phyloP scores from a whole-genome alignment of 2,888 invertebrate species.

The Calameuta filiformis region DNA sequence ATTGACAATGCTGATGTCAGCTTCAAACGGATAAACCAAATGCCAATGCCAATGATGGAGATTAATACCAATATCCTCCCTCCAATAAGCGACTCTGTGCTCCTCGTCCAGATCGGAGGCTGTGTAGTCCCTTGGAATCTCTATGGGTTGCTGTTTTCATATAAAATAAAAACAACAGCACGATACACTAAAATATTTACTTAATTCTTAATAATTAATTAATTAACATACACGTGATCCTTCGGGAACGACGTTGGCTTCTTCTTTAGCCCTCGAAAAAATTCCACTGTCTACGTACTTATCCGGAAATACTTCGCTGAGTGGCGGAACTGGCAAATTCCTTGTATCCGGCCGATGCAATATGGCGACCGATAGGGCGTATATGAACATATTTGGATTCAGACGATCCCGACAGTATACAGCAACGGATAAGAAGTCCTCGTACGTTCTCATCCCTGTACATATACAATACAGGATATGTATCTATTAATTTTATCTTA shows the following conservation, averaged over 20 bases:
- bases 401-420: conserved; percentile 79
- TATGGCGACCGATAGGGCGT: conserved; percentile 80
- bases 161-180: neutral
- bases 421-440: conserved; percentile 78
- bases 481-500: neutral
- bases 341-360: conserved; percentile 80
- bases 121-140: conserved; percentile 80
- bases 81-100: conserved; percentile 84
- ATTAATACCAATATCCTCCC: conserved; percentile 87
- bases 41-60: conserved; percentile 95
- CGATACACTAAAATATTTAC: neutral
- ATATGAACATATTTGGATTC: conserved; percentile 85
- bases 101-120: conserved; percentile 81
- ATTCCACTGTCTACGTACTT: conserved; percentile 83
- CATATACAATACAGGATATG: neutral
- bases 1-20: conserved; percentile 73
- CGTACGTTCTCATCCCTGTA: conserved; percentile 75
- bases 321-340: conserved; percentile 77
- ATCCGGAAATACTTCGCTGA: conserved; percentile 83
- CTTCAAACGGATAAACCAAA: conserved; percentile 84
- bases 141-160: conserved; percentile 70
- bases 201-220: neutral
- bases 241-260: conserved; percentile 72
- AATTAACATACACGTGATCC: conserved; percentile 71
- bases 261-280: conserved; percentile 77